phyloP scores from a whole-genome alignment of 2,113 vertebrate species.

The Takifugu flavidus region DNA sequence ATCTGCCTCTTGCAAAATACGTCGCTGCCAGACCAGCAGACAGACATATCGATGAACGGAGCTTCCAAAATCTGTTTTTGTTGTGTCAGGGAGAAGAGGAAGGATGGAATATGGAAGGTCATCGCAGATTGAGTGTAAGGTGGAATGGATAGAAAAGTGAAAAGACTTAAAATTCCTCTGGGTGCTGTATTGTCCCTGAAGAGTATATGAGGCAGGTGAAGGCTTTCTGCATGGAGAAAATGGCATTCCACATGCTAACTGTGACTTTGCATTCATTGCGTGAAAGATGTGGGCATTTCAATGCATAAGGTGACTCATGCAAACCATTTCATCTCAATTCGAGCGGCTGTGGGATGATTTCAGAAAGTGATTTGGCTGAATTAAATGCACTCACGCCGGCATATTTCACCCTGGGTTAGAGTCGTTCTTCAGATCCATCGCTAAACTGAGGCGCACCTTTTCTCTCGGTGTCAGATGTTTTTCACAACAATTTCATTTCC shows the following conservation, averaged over 20 bases:
- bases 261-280: constrained; percentile 68
- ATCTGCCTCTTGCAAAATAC: constrained; percentile 21
- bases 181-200: constrained; percentile 52
- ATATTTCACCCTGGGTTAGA: constrained; percentile 9
- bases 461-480: constrained; percentile 1
- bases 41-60: constrained; percentile 43
- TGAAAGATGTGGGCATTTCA: constrained; percentile 52
- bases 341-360: constrained; percentile 37
- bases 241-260: constrained; percentile 59
- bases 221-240: constrained; percentile 53
- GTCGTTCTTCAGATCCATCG: constrained; percentile 2
- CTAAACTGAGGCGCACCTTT: background rate
- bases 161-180: constrained; percentile 52
- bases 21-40: constrained; percentile 54
- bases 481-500: constrained; percentile 19
- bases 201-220: constrained; percentile 57
- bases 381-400: constrained; percentile 17
- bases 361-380: constrained; percentile 26
- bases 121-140: constrained; percentile 30
- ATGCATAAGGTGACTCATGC: constrained; percentile 65
- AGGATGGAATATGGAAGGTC: constrained; percentile 26
- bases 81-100: constrained; percentile 30
- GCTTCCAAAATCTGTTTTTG: constrained; percentile 45
- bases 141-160: constrained; percentile 2
- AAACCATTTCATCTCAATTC: constrained; percentile 47